phyloP scores from a whole-genome alignment of 2,113 vertebrate genomes.

The Oplegnathus fasciatus region DNA sequence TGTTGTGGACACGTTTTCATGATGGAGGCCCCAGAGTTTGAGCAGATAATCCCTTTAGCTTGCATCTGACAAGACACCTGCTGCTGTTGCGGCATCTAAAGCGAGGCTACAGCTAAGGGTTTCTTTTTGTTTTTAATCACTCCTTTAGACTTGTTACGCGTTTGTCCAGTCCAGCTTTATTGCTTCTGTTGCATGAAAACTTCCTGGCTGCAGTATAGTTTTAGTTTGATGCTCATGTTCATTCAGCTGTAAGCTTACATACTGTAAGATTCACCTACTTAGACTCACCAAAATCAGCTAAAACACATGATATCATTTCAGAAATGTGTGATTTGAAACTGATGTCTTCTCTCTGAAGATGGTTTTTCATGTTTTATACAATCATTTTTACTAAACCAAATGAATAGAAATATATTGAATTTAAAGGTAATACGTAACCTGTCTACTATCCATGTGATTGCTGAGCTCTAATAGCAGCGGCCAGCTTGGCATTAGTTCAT shows the following conservation, averaged over 20 bases:
- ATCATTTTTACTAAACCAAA: background rate
- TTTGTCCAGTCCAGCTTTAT: background rate
- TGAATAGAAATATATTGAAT: background rate
- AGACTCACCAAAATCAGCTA: background rate
- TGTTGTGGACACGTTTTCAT: conserved; percentile 54
- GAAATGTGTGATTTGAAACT: background rate
- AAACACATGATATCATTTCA: background rate
- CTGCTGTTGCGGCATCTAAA: conserved; percentile 32
- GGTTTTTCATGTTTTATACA: background rate
- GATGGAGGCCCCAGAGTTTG: conserved; percentile 43
- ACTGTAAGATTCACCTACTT: background rate
- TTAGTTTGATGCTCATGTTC: too few species aligned
- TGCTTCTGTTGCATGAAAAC: background rate
- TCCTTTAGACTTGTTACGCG: background rate
- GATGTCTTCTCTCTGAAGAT: background rate
- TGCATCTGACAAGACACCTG: conserved; percentile 59
- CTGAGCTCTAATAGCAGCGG: conserved; percentile 21
- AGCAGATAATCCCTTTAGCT: conserved; percentile 64
- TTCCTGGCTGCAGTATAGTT: background rate
- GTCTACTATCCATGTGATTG: conserved; percentile 30
- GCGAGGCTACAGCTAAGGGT: background rate
- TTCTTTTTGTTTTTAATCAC: background rate
- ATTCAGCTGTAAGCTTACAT: background rate
- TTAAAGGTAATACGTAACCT: background rate
- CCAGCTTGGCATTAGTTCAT: conserved; percentile 33